A percentile compares a stretch with the other conserved stretches of the same genome.
Evolutionary conservation across 2,888 invertebrate genomes (phyloP).

Genomic region (Brachylomia viminalis): DNA sequence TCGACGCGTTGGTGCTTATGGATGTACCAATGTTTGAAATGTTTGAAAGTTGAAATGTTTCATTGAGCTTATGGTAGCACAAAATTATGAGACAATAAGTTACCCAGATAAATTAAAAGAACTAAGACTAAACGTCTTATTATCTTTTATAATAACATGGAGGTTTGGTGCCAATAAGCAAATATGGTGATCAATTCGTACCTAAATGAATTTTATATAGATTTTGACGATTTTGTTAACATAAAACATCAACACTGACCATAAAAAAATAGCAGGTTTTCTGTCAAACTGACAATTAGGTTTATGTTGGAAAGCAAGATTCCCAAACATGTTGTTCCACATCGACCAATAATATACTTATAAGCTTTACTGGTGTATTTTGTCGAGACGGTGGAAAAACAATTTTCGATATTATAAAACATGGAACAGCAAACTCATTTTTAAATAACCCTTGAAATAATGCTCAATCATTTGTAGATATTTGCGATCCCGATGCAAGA

Average conservation of each 20-base stretch:
- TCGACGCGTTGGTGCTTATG: not conserved
- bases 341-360: not conserved
- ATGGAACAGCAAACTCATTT: not conserved
- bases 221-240: not conserved
- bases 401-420: not conserved
- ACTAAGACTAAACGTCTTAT: too few species aligned
- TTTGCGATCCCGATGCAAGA: conserved; percentile 87
- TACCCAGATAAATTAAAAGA: not conserved
- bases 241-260: not conserved
- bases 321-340: not conserved
- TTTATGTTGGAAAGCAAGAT: not conserved
- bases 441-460: not conserved
- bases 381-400: not conserved
- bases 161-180: not conserved
- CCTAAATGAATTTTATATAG: not conserved
- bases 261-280: too few species aligned
- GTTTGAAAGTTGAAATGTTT: not conserved
- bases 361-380: not conserved
- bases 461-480: conserved; percentile 67
- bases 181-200: not conserved
- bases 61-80: not conserved
- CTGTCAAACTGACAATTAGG: not conserved
- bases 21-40: too few species aligned
- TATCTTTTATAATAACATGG: too few species aligned
- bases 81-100: not conserved